A percentile compares a stretch with the other conserved stretches of the same genome.
phyloP scores from a whole-genome alignment of 53 echinoderm and acorn worm genomes.

The Paelopatides confundens region DNA sequence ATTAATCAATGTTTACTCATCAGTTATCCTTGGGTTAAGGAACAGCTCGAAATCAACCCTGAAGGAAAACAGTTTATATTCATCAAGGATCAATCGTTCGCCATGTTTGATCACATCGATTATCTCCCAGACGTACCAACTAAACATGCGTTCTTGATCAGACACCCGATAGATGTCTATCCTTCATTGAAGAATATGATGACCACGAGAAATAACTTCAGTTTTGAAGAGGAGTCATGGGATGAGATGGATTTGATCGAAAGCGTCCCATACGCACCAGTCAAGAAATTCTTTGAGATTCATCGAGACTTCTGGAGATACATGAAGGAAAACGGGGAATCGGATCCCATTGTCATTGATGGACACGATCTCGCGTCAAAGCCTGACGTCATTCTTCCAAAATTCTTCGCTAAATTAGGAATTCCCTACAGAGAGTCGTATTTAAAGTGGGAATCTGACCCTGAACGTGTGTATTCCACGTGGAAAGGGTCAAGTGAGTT shows the following conservation, averaged over 20 bases:
- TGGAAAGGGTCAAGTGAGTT: background rate
- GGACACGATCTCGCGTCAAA: background rate
- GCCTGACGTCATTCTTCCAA: background rate
- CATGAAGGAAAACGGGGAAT: background rate
- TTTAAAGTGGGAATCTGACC: background rate
- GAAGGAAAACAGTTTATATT: background rate
- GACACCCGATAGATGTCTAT: background rate
- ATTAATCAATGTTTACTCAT: too few species aligned
- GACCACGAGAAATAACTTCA: background rate
- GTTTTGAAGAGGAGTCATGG: background rate
- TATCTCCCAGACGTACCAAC: background rate
- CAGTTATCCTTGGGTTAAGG: background rate
- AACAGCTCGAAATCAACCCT: background rate
- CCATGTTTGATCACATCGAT: background rate
- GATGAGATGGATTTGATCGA: background rate
- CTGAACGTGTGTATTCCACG: background rate
- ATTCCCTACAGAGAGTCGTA: conserved; percentile 11
- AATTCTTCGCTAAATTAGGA: background rate
- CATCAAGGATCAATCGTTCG: background rate
- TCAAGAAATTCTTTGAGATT: background rate
- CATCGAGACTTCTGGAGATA: background rate
- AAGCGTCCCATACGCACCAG: background rate
- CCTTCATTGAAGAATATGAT: background rate
- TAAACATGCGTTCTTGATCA: background rate
- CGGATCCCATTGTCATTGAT: background rate